Base-by-base conservation (phyloP, 2,113 vertebrate genomes). In the Cichladusa arquata region DNA sequence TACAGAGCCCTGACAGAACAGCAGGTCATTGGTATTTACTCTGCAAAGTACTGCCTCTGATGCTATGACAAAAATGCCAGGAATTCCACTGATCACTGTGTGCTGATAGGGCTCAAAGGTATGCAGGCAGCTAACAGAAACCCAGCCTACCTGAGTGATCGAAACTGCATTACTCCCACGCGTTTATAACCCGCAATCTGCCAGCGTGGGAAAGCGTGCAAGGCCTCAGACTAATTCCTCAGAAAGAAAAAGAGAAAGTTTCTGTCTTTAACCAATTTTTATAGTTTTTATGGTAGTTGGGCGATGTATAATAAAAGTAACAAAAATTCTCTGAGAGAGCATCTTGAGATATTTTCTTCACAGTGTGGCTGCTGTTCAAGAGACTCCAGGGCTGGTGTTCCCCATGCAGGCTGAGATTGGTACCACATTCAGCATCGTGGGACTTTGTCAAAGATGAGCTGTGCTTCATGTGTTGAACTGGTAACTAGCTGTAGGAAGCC, bases 21-120 rank as follows among this genome's bases (percentile, higher is more conserved):
- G 78, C 96, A 94, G 97, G 97, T 98, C 97, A 97, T 93, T 97
- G 97, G 97, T 97, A 93, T 98, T 96, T 96, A 92, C 92, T 81
- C 93, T 94, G 96, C 83, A 96, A 97, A 97, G 97, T 85, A 88
- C 77, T 95, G 97, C 97, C 92, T 97, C 97, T 95, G 95, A 92
- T 93, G 96, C 95, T 97, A 98, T 98, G 97, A 93, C 95, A 97
- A 97, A 98, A 98, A 98, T 98, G 97, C 83, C 86, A 97, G 93
- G 97, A 98, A 98, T 97, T 96, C 96, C 95, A 97, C 97, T 97
- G 97, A 97, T 97, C 96, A 88, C 93, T 97, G 95, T 97, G 90
- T 97, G 94, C 93, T 97, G 98, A 97, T 97, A 97, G 97, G 90
- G 92, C 78, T 48, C 95, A 88, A 95, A 93, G 97, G 95, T 96